Base-by-base conservation (phyloP, 2,113 vertebrate genomes). In the Siniperca chuatsi region DNA sequence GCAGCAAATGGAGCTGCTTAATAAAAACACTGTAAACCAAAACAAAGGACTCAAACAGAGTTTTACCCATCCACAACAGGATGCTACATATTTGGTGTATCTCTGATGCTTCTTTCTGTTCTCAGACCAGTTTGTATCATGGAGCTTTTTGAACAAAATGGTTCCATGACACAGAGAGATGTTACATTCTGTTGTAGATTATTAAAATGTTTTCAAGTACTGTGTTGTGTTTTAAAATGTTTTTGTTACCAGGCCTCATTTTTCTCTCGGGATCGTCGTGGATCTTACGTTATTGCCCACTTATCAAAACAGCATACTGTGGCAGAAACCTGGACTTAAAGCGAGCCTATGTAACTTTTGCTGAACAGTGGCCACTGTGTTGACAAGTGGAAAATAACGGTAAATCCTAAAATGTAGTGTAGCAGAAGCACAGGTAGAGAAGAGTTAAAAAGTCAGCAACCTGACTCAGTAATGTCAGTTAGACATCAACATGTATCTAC, bases 1-100 rank as follows among this genome's bases (percentile, higher is more conserved):
- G 52, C 35, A 52, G 48, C 44, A 84, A 87, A 87, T 84, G 35
- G 42, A 72, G 55, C 52, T 50, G 65, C 66, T 48, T 48, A 48
- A 48, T 74, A 77, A 76, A 62, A 66, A 68, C 72, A 57, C 25
- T 71, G 29, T 40, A 48, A 82, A 64, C 68, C 29, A 42, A 57
- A 62, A 71, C 58, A 48, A 16, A 76, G 66, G 58, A 55, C 40
- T 65, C 64, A 66, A 44, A 69, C 29, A 46, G 60, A 29, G 37
- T 71, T 80, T 55, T 29, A 60, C 13, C 10, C 46, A 37, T 75
- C 37, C 46, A 8, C 7, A 50, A 21, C 42, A 11, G 20, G 48
- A 46, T 42, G n/a, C 25, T 21, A 50, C 20, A 20, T 60, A 23
- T 68, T 42, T 42, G 37, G 7, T 23, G 16, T 37, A n/a, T 23